Percentiles rank a stretch among this genome's conserved stretches.
Evolutionary conservation across 2,888 invertebrate species (phyloP).

Genomic region (Cephus rjabovi): DNA sequence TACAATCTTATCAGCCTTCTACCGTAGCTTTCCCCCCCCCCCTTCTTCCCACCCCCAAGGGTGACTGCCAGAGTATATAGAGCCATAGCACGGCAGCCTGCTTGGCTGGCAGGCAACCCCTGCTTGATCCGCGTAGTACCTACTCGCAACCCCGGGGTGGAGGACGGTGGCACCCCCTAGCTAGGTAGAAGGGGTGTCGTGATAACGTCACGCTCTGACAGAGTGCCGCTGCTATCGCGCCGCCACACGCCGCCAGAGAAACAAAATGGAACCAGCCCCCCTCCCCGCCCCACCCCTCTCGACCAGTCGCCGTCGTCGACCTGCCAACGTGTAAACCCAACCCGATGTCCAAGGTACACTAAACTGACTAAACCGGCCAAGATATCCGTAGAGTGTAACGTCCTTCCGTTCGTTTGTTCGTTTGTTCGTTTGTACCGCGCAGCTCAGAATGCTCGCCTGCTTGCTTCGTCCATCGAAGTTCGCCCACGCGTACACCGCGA

Average conservation of each 20-base stretch:
- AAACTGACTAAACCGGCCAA: constrained; percentile 7
- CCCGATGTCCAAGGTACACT: constrained; percentile 28
- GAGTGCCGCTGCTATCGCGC: constrained; percentile 70
- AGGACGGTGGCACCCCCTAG: constrained; percentile 42
- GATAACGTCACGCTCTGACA: constrained; percentile 71
- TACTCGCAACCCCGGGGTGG: constrained; percentile 42
- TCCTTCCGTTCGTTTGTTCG: neutral
- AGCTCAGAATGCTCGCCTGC: neutral
- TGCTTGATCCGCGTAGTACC: constrained; percentile 58
- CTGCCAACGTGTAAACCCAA: constrained; percentile 34
- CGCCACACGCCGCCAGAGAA: constrained; percentile 69
- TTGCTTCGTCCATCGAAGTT: neutral
- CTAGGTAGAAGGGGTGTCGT: constrained; percentile 64
- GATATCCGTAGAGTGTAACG: neutral
- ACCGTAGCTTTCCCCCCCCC: constrained; percentile 24
- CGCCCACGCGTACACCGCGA: neutral
- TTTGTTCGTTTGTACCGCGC: neutral
- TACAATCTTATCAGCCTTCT: constrained; percentile 58
- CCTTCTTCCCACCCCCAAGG: too few species aligned
- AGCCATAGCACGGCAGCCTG: constrained; percentile 32
- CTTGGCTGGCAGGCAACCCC: constrained; percentile 43
- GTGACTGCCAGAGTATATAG: constrained; percentile 12
- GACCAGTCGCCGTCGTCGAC: constrained; percentile 21
- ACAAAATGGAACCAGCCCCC: constrained; percentile 66
- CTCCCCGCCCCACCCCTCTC: constrained; percentile 7